Evolutionary conservation across 2,888 invertebrate genomes (phyloP).

Genomic region (Sthenelais limicola): DNA sequence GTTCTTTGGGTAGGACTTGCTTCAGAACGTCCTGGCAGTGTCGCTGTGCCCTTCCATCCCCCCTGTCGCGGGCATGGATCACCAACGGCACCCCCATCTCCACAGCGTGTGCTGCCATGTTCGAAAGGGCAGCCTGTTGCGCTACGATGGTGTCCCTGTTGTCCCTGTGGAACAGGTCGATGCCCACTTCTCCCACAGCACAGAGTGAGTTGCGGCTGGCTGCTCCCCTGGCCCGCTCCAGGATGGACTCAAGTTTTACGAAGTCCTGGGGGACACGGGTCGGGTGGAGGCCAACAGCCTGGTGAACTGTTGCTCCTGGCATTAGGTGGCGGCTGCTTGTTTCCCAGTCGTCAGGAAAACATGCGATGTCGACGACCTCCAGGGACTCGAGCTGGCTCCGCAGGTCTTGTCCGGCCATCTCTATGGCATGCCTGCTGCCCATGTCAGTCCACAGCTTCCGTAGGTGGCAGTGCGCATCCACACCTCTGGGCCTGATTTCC

Average conservation of each 20-base stretch:
- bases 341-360: background rate
- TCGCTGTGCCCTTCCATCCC: background rate
- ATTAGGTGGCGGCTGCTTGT: background rate
- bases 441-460: background rate
- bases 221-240: background rate
- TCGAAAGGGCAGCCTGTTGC: background rate
- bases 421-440: background rate
- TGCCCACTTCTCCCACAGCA: background rate
- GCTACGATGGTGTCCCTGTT: background rate
- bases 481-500: background rate
- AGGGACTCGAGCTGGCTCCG: background rate
- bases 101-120: background rate
- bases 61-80: background rate
- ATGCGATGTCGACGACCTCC: background rate
- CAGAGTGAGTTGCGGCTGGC: background rate
- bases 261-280: background rate
- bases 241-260: background rate
- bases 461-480: background rate
- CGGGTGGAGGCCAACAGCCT: background rate
- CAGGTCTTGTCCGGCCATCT: too few relatives aligned
- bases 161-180: background rate
- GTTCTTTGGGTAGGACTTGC: too few relatives aligned
- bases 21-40: background rate
- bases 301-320: background rate
- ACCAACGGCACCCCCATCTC: background rate